Evolutionary conservation across 2,888 invertebrate species (phyloP).

Genomic region (Sarcophaga subvicina): DNA sequence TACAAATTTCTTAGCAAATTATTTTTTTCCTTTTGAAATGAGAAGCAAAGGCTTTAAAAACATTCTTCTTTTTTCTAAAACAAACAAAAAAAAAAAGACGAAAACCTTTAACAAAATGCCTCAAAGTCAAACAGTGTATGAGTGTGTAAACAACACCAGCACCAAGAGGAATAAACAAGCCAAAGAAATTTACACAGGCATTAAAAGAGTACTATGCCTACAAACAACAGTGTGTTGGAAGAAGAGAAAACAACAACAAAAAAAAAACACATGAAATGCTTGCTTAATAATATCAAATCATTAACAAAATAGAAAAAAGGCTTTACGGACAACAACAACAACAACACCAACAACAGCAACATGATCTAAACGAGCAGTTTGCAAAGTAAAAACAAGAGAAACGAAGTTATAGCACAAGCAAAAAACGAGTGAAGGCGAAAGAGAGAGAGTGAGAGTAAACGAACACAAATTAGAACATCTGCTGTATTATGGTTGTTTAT

Average conservation of each 20-base stretch:
- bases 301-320: background rate
- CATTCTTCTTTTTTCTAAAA: too few relatives aligned
- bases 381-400: background rate
- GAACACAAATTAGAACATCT: background rate
- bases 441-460: background rate
- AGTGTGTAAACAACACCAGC: background rate
- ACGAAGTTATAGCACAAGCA: background rate
- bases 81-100: too few relatives aligned
- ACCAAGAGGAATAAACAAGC: background rate
- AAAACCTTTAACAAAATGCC: background rate
- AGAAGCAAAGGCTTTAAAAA: background rate
- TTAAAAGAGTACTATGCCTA: background rate
- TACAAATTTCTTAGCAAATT: background rate
- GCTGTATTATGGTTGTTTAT: background rate
- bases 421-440: background rate
- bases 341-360: too few relatives aligned
- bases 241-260: too few relatives aligned
- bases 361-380: too few relatives aligned
- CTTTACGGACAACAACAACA: too few relatives aligned
- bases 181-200: background rate
- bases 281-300: background rate
- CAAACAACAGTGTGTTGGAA: background rate
- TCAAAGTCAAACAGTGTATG: conserved; percentile 19
- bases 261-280: background rate
- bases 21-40: background rate